These are phyloP conservation scores for Pogonus chalceus DNA, from an alignment of 1,140 invertebrate genomes.

Conservation along the genomic window DNA sequence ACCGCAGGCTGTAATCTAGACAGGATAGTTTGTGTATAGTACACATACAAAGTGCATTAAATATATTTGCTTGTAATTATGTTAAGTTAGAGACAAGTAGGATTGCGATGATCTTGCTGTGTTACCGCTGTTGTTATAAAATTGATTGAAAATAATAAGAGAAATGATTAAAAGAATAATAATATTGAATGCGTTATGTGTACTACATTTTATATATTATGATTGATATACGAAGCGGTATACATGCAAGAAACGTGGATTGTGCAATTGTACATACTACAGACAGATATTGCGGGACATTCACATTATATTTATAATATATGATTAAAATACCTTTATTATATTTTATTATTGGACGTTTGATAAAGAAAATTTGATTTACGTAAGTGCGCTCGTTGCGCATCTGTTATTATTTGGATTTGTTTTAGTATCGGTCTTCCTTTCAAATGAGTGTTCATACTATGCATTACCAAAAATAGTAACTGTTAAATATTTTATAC, in stretches of 20 bases:
- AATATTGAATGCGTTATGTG: too few species aligned
- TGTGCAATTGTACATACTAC: constrained; percentile 35
- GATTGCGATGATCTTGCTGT: not conserved
- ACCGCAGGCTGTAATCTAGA: constrained; percentile 38
- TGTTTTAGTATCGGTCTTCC: constrained; percentile 35
- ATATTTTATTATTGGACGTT: constrained; percentile 33
- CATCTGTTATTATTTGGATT: constrained; percentile 18
- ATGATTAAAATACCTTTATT: constrained; percentile 25
- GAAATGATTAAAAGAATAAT: too few species aligned
- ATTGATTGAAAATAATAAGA: not conserved
- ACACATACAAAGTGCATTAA: constrained; percentile 35
- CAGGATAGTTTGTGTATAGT: constrained; percentile 30
- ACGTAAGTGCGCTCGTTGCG: too few species aligned
- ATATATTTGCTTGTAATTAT: constrained; percentile 8
- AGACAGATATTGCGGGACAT: constrained; percentile 21
- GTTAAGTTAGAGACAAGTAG: not conserved
- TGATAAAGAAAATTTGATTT: too few species aligned
- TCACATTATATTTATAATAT: constrained; percentile 32
- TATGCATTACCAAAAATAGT: constrained; percentile 36
- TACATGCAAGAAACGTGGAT: not conserved
- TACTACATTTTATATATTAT: too few species aligned
- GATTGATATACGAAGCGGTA: too few species aligned
- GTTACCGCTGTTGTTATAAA: not conserved
- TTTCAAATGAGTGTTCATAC: constrained; percentile 33
- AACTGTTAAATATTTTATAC: constrained; percentile 39